Evolutionary conservation across 2,113 vertebrate species (phyloP), one percentile per base, ranked within the genome.

Genomic region (Panthera uncia): DNA sequence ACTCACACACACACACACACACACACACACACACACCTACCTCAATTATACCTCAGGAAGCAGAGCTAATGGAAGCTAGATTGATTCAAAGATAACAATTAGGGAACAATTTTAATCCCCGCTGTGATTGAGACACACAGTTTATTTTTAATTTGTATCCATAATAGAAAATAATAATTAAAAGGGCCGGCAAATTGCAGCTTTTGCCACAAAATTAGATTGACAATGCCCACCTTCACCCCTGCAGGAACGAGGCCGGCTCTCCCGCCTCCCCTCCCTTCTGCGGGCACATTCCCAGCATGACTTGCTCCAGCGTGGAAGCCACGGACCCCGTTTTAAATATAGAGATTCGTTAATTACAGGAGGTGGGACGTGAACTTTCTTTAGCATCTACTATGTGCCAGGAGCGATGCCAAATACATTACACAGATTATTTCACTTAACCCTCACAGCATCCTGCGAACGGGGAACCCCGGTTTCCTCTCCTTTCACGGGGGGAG

Each of bases 81-180:
- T 98, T 98, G 98, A 98, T 98, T 99, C 98, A 97, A 98, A 98
- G 97, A 84, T 97, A 98, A 98, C 98, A 99, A 99, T 99, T 99
- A 99, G 98, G 98, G 98, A 95, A 96, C 98, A 98, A 97, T 98
- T 97, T 97, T 31, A 76, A 95, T 96, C 97, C 98, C 98, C 50
- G 90, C 98, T 96, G 98, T 96, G 98, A 98, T 82, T 61, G 93
- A 65, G 97, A 94, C 97, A 97, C 86, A 25, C 91, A 3, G 97
- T 95, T 98, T 97, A 81, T 98, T 98, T 98, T 97, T 97, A 98
- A 97, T 98, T 98, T 98, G 92, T 97, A 98, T 98, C 96, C 96
- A 95, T 98, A 66, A 98, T 98, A 96, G 97, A 98, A 98, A 98
- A 97, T 96, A 95, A 91, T 94, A 96, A 96, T 95, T 93, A 31